phyloP scores from a whole-genome alignment of 2,888 invertebrate genomes.

The Andrena haemorrhoa region DNA sequence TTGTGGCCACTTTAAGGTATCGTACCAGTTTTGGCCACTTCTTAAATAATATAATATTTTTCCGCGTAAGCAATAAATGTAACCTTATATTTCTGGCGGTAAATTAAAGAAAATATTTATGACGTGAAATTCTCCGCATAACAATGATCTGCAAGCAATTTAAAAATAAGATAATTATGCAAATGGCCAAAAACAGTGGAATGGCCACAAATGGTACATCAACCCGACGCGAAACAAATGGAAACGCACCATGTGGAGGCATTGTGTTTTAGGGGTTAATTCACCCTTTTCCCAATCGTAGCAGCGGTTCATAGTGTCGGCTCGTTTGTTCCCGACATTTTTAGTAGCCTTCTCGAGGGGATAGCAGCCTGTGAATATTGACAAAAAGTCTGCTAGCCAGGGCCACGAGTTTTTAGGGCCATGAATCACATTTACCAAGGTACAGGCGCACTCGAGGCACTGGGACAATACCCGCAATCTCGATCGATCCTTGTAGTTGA shows the following conservation, averaged over 20 bases:
- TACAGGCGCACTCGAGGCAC: not conserved
- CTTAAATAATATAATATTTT: too few relatives aligned
- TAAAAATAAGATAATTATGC: too few relatives aligned
- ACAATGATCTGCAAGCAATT: too few relatives aligned
- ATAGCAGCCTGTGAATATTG: not conserved
- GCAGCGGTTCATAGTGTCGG: slow-evolving; percentile 22
- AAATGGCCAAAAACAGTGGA: too few relatives aligned
- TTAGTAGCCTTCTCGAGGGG: not conserved
- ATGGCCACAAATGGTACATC: too few relatives aligned
- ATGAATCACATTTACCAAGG: not conserved
- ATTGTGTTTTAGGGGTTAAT: slow-evolving; percentile 2
- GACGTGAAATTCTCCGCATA: too few relatives aligned
- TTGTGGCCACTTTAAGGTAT: too few relatives aligned
- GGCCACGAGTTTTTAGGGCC: not conserved
- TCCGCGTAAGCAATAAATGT: too few relatives aligned
- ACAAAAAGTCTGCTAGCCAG: slow-evolving; percentile 37
- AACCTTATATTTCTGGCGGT: too few relatives aligned
- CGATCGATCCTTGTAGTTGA: slow-evolving; percentile 15
- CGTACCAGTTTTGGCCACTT: too few relatives aligned
- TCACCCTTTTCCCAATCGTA: not conserved
- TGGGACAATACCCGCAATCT: not conserved
- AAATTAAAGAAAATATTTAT: too few relatives aligned
- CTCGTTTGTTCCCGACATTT: slow-evolving; percentile 5
- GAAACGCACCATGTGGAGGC: not conserved
- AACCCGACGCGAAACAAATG: not conserved